phyloP scores from a whole-genome alignment of 2,888 invertebrate genomes.

The Sericinus montela region DNA sequence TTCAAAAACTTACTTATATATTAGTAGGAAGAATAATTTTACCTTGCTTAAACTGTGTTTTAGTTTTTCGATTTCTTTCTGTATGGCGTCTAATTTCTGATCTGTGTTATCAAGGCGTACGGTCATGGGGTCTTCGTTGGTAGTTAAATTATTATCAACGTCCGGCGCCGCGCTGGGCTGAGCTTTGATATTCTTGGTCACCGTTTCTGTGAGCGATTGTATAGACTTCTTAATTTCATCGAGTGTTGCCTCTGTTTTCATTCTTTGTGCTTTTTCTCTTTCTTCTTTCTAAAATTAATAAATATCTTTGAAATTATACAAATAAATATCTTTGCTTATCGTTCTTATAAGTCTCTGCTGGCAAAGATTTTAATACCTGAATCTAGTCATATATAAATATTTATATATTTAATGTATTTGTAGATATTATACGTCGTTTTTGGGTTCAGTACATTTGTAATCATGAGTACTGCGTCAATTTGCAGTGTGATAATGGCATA shows the following conservation, averaged over 20 bases:
- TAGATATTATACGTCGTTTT: too few relatives aligned
- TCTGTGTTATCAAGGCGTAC: conserved; percentile 56
- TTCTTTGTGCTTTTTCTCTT: conserved; percentile 80
- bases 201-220: conserved; percentile 39
- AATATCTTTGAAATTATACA: too few relatives aligned
- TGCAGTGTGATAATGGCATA: too few relatives aligned
- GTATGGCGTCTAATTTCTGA: conserved; percentile 57
- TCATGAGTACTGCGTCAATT: too few relatives aligned
- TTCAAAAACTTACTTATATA: too few relatives aligned
- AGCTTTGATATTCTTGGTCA: conserved; percentile 34
- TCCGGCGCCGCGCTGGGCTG: conserved; percentile 26
- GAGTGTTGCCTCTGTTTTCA: conserved; percentile 81
- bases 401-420: too few relatives aligned
- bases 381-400: too few relatives aligned
- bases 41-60: conserved; percentile 58
- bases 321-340: too few relatives aligned
- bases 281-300: conserved; percentile 78
- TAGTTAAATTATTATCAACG: conserved; percentile 49
- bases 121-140: conserved; percentile 41
- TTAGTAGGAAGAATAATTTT: conserved; percentile 13
- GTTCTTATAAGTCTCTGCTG: too few relatives aligned
- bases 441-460: too few relatives aligned
- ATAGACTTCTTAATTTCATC: conserved; percentile 58
- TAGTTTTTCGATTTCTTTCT: conserved; percentile 49
- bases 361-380: too few relatives aligned